phyloP scores from a whole-genome alignment of 2,113 vertebrate genomes.

The Cervus canadensis region DNA sequence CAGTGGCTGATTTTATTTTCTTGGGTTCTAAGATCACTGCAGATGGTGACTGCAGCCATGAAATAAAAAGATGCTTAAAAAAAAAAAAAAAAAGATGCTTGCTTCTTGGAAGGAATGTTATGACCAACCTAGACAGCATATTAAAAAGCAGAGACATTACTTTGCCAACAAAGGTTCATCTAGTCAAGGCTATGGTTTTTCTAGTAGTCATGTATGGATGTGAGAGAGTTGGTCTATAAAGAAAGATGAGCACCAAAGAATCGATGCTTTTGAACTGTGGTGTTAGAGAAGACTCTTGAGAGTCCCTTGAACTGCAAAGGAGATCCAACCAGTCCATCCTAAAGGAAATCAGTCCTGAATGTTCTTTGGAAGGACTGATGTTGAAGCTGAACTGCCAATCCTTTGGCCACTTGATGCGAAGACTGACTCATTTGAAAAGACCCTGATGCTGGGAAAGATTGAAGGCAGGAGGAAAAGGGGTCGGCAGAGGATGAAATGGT shows the following conservation, averaged over 20 bases:
- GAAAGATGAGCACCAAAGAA: not conserved
- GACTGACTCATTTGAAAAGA: not conserved
- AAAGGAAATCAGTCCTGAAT: not conserved
- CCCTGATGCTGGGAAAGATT: not conserved
- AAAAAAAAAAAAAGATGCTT: not conserved
- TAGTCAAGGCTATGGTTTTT: not conserved
- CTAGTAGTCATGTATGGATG: not conserved
- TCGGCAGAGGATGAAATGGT: rapidly evolving
- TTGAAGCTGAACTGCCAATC: not conserved
- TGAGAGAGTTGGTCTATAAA: not conserved
- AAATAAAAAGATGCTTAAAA: not conserved
- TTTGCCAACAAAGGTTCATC: not conserved
- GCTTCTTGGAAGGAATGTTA: not conserved
- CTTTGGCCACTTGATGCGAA: not conserved
- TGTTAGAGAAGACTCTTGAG: not conserved
- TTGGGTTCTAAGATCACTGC: not conserved
- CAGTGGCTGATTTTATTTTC: not conserved
- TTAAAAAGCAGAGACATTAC: not conserved
- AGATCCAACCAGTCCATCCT: not conserved
- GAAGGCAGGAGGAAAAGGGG: not conserved
- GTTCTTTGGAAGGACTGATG: not conserved
- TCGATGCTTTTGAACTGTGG: not conserved
- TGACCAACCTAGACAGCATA: not conserved
- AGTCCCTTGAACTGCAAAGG: not conserved
- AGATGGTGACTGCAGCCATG: not conserved